Evolutionary conservation across 2,888 invertebrate genomes (phyloP).

Genomic region (Drosophila dives): DNA sequence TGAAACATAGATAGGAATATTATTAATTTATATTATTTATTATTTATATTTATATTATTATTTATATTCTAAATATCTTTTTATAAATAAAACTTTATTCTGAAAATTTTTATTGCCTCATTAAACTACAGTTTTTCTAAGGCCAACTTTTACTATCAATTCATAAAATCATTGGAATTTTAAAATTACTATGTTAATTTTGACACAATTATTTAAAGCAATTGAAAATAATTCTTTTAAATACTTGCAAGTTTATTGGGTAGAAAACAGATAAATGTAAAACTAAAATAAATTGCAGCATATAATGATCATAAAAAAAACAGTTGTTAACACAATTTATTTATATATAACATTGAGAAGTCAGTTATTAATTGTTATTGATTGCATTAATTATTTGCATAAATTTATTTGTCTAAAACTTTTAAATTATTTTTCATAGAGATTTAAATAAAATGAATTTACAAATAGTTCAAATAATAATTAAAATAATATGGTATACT

Average conservation of each 20-base stretch:
- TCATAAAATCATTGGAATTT: not conserved
- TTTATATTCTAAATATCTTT: not conserved
- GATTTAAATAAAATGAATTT: not conserved
- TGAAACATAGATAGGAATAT: not conserved
- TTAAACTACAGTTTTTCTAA: not conserved
- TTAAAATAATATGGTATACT: not conserved
- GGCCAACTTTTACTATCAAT: not conserved
- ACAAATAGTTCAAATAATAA: not conserved
- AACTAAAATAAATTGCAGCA: not conserved
- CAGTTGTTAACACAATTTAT: not conserved
- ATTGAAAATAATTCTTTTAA: not conserved
- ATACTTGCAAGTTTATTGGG: not conserved
- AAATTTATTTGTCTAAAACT: not conserved
- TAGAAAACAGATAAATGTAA: not conserved
- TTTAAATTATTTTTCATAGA: not conserved
- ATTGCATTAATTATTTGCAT: not conserved
- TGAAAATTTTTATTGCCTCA: not conserved
- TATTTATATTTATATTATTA: too few species aligned
- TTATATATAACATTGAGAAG: rapidly evolving
- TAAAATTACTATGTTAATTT: too few species aligned
- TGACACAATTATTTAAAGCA: not conserved
- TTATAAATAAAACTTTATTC: not conserved
- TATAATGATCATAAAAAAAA: too few species aligned
- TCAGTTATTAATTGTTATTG: not conserved
- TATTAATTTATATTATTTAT: not conserved